These are phyloP conservation scores for Actinia tenebrosa DNA, from an alignment of 64 coral and sea anemone genomes.

Conservation along the genomic window DNA sequence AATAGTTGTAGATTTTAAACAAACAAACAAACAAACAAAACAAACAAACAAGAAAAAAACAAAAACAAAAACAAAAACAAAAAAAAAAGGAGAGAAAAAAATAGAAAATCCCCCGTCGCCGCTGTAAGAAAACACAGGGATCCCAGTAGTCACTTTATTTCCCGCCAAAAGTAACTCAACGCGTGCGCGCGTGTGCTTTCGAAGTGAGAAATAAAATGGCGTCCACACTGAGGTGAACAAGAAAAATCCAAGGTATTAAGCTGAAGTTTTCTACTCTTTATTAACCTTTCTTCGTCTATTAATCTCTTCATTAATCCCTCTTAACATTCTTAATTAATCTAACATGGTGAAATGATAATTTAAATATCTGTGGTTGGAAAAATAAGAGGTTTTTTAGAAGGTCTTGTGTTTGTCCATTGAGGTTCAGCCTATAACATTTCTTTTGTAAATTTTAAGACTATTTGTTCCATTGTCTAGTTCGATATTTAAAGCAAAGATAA, in stretches of 20 bases:
- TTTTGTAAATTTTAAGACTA: not conserved
- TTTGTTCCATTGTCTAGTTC: not conserved
- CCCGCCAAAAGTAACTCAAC: constrained; percentile 5
- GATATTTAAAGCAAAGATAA: not conserved
- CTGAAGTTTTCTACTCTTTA: not conserved
- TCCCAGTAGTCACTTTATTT: not conserved
- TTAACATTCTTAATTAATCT: not conserved
- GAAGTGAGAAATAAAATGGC: not conserved
- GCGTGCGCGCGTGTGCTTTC: not conserved
- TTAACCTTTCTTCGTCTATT: not conserved
- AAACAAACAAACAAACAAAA: not conserved
- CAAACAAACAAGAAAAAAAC: not conserved
- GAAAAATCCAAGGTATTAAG: not conserved
- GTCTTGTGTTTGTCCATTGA: not conserved
- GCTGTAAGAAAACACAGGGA: not conserved
- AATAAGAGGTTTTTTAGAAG: not conserved
- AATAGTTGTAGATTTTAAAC: no score
- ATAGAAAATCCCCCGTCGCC: not conserved
- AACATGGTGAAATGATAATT: not conserved
- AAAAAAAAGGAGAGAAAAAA: not conserved
- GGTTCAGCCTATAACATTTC: not conserved
- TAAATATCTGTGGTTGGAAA: not conserved
- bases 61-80: not conserved
- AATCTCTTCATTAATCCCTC: not conserved
- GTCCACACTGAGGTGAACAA: not conserved